phyloP scores from a whole-genome alignment of 2,888 invertebrate genomes.

The Horisme vitalbata region DNA sequence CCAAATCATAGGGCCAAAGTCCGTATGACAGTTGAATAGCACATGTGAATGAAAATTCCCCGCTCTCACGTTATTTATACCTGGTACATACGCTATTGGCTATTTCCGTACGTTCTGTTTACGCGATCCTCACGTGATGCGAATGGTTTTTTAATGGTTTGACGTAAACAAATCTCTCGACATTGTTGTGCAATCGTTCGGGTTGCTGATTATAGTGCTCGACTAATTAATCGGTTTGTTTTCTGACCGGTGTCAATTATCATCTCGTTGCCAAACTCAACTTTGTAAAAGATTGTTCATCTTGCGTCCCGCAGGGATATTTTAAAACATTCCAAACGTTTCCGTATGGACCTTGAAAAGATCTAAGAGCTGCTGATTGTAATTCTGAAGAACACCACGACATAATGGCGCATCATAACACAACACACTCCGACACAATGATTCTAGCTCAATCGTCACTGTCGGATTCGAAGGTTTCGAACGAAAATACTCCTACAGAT shows the following conservation, averaged over 20 bases:
- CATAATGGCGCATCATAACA: no score
- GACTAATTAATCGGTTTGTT: constrained; percentile 20
- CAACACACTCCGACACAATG: no score
- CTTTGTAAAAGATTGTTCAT: no score
- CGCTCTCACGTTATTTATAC: constrained; percentile 27
- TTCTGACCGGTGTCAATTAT: constrained; percentile 4
- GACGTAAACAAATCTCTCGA: constrained; percentile 49
- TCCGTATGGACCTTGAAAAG: no score
- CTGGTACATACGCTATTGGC: constrained; percentile 27
- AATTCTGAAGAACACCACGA: no score
- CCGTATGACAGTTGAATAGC: constrained; percentile 18
- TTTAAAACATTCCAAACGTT: no score
- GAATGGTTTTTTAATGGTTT: constrained; percentile 43
- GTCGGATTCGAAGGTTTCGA: no score
- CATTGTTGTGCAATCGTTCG: constrained; percentile 50
- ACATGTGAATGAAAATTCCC: constrained; percentile 33
- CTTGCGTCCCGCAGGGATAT: no score
- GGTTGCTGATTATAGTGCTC: constrained; percentile 17
- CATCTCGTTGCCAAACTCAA: neutral
- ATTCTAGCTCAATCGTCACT: no score
- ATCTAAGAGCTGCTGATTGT: no score
- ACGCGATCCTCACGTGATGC: constrained; percentile 65
- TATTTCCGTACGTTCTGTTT: constrained; percentile 51
- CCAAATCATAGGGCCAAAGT: no score
- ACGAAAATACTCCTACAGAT: no score